These are phyloP conservation scores for Antheraea mylitta DNA, from an alignment of 1,140 invertebrate genomes.

Conservation along the genomic window DNA sequence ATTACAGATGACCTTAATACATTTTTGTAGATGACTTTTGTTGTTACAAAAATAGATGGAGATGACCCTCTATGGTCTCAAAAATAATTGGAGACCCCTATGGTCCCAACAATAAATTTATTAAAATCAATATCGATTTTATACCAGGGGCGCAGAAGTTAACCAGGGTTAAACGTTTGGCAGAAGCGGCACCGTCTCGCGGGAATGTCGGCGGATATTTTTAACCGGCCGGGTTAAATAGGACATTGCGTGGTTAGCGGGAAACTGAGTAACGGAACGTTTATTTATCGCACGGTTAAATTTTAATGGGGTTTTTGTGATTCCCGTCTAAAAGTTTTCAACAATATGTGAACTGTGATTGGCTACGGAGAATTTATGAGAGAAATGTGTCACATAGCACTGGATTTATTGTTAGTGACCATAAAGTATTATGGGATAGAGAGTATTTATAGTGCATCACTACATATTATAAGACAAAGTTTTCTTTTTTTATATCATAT, in stretches of 20 bases:
- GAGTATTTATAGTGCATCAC: too few species aligned
- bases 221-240: slow-evolving; percentile 46
- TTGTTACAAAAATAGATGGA: too few species aligned
- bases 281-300: slow-evolving; percentile 10
- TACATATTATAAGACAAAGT: too few species aligned
- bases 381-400: background rate
- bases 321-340: background rate
- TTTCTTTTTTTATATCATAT: too few species aligned
- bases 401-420: background rate
- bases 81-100: too few species aligned
- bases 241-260: slow-evolving; percentile 41
- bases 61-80: too few species aligned
- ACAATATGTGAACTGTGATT: background rate
- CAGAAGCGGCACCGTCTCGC: slow-evolving; percentile 31
- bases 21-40: too few species aligned
- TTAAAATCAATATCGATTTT: background rate
- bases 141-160: slow-evolving; percentile 2
- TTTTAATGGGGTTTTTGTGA: slow-evolving; percentile 7
- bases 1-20: too few species aligned
- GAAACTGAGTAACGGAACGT: slow-evolving; percentile 28
- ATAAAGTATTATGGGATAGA: background rate
- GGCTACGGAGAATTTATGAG: background rate
- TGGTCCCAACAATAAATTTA: too few species aligned
- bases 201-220: slow-evolving; percentile 42
- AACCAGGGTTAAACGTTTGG: slow-evolving; percentile 49